These are phyloP conservation scores for Danio aesculapii DNA, from an alignment of 2,797 vertebrate species.

Conservation along the genomic window DNA sequence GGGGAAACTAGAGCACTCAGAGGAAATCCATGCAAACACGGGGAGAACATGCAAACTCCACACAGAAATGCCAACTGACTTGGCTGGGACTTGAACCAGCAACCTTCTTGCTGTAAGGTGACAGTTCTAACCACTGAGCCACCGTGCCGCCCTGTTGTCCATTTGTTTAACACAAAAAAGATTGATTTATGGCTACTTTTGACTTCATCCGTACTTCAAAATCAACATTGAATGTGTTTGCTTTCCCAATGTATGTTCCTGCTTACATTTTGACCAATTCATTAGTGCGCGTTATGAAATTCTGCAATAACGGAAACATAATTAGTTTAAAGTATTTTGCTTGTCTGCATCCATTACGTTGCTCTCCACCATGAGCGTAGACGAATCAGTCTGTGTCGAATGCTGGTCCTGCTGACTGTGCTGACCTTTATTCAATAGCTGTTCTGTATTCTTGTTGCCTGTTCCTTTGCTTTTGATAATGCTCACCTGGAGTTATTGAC, in stretches of 20 bases:
- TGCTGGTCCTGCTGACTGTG: background rate
- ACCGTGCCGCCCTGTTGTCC: too few species aligned
- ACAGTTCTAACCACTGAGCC: too few species aligned
- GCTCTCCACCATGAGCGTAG: background rate
- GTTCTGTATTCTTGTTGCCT: conserved; percentile 11
- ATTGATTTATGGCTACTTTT: too few species aligned
- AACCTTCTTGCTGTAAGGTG: too few species aligned
- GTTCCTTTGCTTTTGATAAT: conserved; percentile 29
- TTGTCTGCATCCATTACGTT: background rate
- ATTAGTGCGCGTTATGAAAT: too few species aligned
- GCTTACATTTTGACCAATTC: background rate
- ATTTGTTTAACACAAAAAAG: too few species aligned
- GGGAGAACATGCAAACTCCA: too few species aligned
- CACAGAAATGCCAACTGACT: too few species aligned
- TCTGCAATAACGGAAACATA: background rate
- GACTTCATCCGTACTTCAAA: too few species aligned
- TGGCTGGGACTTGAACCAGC: too few species aligned
- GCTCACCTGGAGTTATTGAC: conserved; percentile 35
- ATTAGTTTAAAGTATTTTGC: background rate
- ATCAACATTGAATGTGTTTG: background rate
- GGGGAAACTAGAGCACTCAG: too few species aligned
- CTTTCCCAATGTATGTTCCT: background rate
- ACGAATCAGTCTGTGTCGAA: background rate
- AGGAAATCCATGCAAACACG: too few species aligned
- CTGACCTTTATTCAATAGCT: conserved; percentile 41